These are phyloP conservation scores for Trachymyrmex cornetzi DNA, from an alignment of 1,140 invertebrate genomes.

Conservation along the genomic window DNA sequence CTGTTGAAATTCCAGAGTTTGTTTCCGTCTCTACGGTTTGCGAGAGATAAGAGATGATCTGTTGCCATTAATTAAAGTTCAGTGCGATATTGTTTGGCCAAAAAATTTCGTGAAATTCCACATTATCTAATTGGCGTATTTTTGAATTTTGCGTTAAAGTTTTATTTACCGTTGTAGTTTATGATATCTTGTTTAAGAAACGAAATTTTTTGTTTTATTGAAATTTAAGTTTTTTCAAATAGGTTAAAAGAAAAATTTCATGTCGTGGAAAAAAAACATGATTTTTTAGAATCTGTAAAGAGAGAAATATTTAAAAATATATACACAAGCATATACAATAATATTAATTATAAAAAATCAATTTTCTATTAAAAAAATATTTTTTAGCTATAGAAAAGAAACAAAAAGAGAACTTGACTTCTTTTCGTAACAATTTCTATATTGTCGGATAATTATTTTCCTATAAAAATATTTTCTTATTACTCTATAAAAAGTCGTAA, in stretches of 20 bases:
- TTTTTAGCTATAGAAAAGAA: not conserved
- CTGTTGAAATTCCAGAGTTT: slow-evolving; percentile 15
- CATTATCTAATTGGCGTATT: not conserved
- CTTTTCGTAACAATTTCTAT: not conserved
- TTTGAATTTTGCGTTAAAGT: not conserved
- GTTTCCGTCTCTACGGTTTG: not conserved
- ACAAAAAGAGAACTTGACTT: not conserved
- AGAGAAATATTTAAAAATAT: not conserved
- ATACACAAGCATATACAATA: not conserved
- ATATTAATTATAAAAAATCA: not conserved
- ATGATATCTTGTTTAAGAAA: not conserved
- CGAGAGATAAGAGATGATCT: slow-evolving; percentile 22
- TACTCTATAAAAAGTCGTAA: not conserved
- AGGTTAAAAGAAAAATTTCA: not conserved
- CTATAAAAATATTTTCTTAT: not conserved
- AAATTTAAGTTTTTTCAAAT: not conserved
- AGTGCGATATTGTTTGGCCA: not conserved
- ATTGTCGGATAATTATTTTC: not conserved
- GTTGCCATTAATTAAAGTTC: slow-evolving; percentile 39
- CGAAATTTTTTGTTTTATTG: not conserved
- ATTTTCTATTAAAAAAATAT: not conserved
- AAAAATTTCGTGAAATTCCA: slow-evolving; percentile 2
- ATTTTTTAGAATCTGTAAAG: not conserved
- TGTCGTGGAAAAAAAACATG: not conserved
- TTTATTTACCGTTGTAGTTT: not conserved